phyloP scores from a whole-genome alignment of 2,888 invertebrate genomes.

The Balanococcus diminutus region DNA sequence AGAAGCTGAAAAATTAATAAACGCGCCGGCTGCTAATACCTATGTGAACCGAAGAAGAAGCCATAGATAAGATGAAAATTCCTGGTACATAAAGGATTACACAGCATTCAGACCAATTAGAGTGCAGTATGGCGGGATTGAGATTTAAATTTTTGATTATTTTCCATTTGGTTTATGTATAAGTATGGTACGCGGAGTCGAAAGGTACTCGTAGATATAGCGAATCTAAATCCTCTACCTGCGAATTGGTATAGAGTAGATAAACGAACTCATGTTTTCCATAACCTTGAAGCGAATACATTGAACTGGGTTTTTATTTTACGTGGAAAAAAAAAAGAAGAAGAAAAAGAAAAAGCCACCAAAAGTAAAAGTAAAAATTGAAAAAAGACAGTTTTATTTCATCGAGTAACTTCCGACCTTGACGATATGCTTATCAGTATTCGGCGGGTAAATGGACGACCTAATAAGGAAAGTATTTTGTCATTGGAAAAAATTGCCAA shows the following conservation, averaged over 20 bases:
- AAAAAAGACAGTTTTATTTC: not conserved
- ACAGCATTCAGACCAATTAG: not conserved
- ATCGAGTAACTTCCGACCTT: not conserved
- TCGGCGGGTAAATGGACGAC: not conserved
- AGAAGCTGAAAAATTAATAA: constrained; percentile 23
- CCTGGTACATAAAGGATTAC: not conserved
- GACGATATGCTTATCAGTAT: not conserved
- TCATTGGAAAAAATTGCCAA: not conserved
- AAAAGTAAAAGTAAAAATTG: not conserved
- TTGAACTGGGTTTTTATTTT: not conserved
- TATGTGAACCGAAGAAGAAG: not conserved
- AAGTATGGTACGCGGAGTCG: too few relatives aligned
- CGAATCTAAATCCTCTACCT: too few relatives aligned
- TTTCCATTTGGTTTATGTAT: not conserved
- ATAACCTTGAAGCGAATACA: not conserved
- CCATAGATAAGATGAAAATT: not conserved
- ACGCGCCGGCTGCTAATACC: not conserved
- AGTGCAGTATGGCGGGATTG: not conserved
- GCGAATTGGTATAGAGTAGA: not conserved
- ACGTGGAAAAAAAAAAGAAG: too few relatives aligned
- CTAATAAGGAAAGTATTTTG: not conserved
- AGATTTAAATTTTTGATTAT: constrained; percentile 27
- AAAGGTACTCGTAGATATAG: too few relatives aligned
- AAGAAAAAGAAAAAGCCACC: not conserved
- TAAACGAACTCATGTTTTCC: not conserved